Conservation (phyloP, 2,113 vertebrate species). For the Copsychus sechellarum region DNA sequence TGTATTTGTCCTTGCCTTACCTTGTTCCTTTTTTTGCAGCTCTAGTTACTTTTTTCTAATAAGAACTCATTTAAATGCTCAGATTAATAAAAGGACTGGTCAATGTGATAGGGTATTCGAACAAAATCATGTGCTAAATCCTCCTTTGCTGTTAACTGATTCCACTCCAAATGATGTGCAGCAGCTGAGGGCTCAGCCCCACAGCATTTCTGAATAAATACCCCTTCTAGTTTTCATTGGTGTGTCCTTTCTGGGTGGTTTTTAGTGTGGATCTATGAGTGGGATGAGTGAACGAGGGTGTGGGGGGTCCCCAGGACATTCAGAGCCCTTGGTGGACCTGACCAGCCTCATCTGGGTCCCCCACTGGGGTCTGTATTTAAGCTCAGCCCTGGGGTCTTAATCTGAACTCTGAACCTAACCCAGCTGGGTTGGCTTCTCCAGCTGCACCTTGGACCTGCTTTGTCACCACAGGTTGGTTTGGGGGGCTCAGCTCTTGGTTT, state of each 20-base stretch:
- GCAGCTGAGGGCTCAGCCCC: background rate
- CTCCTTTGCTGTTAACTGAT: background rate
- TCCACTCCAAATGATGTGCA: background rate
- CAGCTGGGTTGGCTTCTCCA: rapidly evolving
- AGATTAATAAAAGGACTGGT: conserved; percentile 30
- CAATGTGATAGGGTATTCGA: conserved; percentile 4
- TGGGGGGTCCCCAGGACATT: rapidly evolving
- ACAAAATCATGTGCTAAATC: background rate
- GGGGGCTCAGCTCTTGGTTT: background rate
- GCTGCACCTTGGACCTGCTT: rapidly evolving
- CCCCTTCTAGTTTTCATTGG: background rate
- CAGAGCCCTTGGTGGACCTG: background rate
- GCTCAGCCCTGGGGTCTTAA: rapidly evolving
- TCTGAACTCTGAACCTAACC: rapidly evolving
- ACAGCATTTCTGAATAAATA: background rate
- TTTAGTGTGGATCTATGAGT: background rate
- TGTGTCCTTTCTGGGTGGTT: background rate
- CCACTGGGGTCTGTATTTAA: background rate
- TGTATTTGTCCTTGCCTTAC: conserved; percentile 68
- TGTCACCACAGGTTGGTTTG: rapidly evolving
- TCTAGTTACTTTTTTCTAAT: conserved; percentile 16
- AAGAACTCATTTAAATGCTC: conserved; percentile 34
- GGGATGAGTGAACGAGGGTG: background rate
- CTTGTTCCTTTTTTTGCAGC: conserved; percentile 38
- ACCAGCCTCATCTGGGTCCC: background rate